Base-by-base conservation (phyloP, 2,888 invertebrate genomes). In the Malachius bipustulatus region DNA sequence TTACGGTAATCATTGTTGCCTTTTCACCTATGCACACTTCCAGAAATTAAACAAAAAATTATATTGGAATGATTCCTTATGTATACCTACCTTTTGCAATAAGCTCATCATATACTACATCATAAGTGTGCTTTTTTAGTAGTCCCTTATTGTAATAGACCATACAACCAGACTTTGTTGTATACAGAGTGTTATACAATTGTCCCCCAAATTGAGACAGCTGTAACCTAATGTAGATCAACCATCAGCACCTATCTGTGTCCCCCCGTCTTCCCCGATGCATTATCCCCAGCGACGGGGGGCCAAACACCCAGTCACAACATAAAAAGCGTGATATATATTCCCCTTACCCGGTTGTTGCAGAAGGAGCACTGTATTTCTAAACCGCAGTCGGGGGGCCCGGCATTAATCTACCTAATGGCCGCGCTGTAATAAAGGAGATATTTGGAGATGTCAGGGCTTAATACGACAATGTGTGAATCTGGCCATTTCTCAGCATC, bases 381-480 rank as follows among this genome's bases (percentile, higher is more conserved):
- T 56, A 60, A 60, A 60, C 60, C 60, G 50, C 60, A 57, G 56
- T 55, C 49, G 60, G 61, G 60, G 60, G 57, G n/a, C n/a, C n/a
- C 47, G 56, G 59, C 63, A 63, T 64, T 62, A 63, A 63, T 63
- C 62, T 63, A 60, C 59, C 62, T 63, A 63, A 63, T 62, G 62
- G 58, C 54, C 50, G 51, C 50, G 51, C 54, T 56, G 57, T 56
- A 59, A 61, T 60, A 60, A 62, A 63, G 61, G 63, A 62, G 60
- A 61, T 63, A 63, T 63, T 61, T 59, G 60, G 57, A 59, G 55
- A 59, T 62, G 61, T 62, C 61, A 59, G 57, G n/a, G 52, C 55
- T 62, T 63, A 63, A 63, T 62, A 60, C 56, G 62, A 64, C 63
- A 63, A 63, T 62, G 63, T 64, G 64, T 62, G 62, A 63, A 63